These are phyloP conservation scores for Epicampocera succincta DNA, from an alignment of 2,888 invertebrate species.

Conservation along the genomic window DNA sequence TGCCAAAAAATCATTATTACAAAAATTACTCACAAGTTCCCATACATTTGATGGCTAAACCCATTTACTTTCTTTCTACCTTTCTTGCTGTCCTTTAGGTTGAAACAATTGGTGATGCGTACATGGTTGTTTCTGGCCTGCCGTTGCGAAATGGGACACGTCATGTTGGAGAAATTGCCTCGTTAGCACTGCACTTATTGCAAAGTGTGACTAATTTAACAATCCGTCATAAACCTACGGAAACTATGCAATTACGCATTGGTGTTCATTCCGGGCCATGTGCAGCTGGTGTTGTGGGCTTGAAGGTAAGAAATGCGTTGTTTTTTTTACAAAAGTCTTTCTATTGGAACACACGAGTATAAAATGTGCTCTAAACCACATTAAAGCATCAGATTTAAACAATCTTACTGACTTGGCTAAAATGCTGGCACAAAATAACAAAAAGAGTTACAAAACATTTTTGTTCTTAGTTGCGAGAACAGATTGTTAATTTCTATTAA, in stretches of 20 bases:
- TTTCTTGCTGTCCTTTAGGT: constrained; percentile 81
- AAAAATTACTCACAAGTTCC: no score
- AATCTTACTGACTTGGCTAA: no score
- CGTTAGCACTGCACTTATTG: constrained; percentile 88
- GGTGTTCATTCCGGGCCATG: constrained; percentile 89
- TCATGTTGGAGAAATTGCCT: constrained; percentile 91
- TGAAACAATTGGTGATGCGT: constrained; percentile 92
- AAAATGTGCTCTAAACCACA: no score
- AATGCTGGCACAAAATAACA: no score
- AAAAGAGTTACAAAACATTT: no score
- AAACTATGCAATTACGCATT: constrained; percentile 87
- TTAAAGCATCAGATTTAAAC: no score
- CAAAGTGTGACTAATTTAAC: constrained; percentile 87
- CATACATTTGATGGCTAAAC: no score
- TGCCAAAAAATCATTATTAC: no score
- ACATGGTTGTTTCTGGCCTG: constrained; percentile 91
- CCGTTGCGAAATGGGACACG: constrained; percentile 88
- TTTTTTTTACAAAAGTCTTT: no score
- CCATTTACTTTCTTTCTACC: not conserved
- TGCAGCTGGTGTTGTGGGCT: constrained; percentile 91
- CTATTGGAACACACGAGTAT: no score
- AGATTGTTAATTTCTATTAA: no score
- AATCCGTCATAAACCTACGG: constrained; percentile 86
- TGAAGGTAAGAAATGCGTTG: constrained; percentile 81
- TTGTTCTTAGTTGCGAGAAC: no score